Conservation (phyloP, 1,140 invertebrate genomes). For the Physella acuta region DNA sequence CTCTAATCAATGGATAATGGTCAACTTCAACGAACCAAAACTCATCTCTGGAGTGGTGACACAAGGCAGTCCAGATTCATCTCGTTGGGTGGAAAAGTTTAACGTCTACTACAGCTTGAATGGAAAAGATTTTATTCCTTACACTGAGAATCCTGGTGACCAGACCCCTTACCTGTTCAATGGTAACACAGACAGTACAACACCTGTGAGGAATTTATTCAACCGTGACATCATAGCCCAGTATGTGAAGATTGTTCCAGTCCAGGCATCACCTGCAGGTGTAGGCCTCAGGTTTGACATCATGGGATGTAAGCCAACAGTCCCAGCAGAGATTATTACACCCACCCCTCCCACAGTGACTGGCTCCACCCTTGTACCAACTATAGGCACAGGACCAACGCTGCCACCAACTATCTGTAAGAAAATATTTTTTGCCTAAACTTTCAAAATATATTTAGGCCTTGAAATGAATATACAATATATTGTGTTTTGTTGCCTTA, state of each 20-base stretch:
- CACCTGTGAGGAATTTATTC: constrained; percentile 39
- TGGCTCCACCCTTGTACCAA: not conserved
- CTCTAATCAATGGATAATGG: constrained; percentile 44
- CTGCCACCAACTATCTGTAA: not conserved
- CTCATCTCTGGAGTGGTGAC: constrained; percentile 77
- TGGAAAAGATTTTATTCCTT: constrained; percentile 34
- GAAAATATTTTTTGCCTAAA: too few relatives aligned
- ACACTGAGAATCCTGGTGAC: constrained; percentile 25
- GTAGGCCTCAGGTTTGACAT: constrained; percentile 37
- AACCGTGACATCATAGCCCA: constrained; percentile 39
- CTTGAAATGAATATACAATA: too few relatives aligned
- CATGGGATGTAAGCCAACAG: constrained; percentile 36
- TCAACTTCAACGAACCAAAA: constrained; percentile 70
- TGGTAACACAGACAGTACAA: constrained; percentile 38
- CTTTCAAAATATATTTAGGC: too few relatives aligned
- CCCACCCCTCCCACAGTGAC: not conserved
- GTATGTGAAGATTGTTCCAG: constrained; percentile 38
- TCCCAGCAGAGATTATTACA: not conserved
- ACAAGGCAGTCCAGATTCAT: constrained; percentile 59
- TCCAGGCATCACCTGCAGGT: constrained; percentile 9
- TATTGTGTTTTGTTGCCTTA: too few relatives aligned
- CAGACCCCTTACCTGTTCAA: constrained; percentile 33
- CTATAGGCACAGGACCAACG: not conserved
- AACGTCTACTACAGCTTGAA: constrained; percentile 62
- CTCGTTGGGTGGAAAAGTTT: constrained; percentile 74